Conservation (phyloP, 2,888 invertebrate species). For the Himalopsyche anomala region DNA sequence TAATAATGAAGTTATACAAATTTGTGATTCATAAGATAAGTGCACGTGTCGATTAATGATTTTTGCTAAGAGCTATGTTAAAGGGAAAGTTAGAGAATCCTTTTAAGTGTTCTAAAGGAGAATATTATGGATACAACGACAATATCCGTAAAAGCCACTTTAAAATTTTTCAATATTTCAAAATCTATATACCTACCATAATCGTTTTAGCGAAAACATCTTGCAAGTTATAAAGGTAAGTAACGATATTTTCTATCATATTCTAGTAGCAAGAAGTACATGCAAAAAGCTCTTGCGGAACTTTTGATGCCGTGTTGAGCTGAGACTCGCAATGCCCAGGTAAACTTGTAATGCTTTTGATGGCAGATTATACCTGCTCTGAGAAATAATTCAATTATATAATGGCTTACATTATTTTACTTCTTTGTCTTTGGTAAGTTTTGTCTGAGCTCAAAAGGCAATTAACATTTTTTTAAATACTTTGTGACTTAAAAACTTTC, state of each 20-base stretch:
- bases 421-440: constrained; percentile 10
- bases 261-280: background rate
- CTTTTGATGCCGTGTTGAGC: constrained; percentile 15
- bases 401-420: constrained; percentile 30
- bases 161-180: no score
- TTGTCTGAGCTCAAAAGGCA: constrained; percentile 5
- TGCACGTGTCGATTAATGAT: no score
- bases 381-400: constrained; percentile 9
- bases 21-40: no score
- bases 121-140: no score
- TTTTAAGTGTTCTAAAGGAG: no score
- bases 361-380: constrained; percentile 25
- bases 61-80: no score
- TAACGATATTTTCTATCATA: background rate
- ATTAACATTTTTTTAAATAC: constrained; percentile 15
- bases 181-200: no score
- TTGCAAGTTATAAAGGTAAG: background rate
- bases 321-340: background rate
- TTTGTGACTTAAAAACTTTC: background rate
- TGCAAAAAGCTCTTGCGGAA: background rate
- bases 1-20: no score
- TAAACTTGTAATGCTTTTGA: constrained; percentile 15
- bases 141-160: no score
- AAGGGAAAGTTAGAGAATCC: no score
- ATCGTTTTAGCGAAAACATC: no score